phyloP scores from a whole-genome alignment of 2,113 vertebrate genomes.

The Spilogale gracilis region DNA sequence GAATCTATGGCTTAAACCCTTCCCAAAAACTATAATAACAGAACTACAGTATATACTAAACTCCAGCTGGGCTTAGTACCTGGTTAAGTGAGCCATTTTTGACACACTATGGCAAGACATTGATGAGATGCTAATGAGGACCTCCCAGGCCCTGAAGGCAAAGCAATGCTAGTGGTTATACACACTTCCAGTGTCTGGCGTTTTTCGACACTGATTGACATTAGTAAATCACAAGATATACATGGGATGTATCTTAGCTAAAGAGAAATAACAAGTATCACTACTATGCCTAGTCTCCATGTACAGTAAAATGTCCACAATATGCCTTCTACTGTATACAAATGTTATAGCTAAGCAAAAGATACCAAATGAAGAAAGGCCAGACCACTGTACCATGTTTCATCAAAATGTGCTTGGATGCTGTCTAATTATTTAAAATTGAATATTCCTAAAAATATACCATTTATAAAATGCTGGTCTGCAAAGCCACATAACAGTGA shows the following conservation, averaged over 20 bases:
- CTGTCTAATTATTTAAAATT: not conserved
- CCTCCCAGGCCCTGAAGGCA: not conserved
- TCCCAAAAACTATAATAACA: not conserved
- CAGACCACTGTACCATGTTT: not conserved
- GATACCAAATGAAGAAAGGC: not conserved
- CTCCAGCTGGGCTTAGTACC: not conserved
- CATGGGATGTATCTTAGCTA: not conserved
- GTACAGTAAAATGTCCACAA: not conserved
- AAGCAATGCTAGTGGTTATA: not conserved
- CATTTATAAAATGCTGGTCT: not conserved
- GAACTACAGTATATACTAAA: constrained; percentile 27
- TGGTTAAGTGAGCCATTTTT: not conserved
- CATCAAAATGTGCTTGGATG: not conserved
- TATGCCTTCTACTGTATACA: not conserved
- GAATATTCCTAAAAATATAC: not conserved
- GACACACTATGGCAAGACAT: not conserved
- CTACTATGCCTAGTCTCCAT: not conserved
- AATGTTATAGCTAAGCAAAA: constrained; percentile 8
- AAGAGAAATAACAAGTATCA: not conserved
- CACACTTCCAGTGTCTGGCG: not conserved
- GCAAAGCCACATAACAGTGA: not conserved
- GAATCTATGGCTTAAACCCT: constrained; percentile 17
- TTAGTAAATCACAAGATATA: not conserved
- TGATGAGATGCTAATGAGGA: not conserved
- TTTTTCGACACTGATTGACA: not conserved